Conservation (phyloP, 2,113 vertebrate species). For the Alouatta palliata region DNA sequence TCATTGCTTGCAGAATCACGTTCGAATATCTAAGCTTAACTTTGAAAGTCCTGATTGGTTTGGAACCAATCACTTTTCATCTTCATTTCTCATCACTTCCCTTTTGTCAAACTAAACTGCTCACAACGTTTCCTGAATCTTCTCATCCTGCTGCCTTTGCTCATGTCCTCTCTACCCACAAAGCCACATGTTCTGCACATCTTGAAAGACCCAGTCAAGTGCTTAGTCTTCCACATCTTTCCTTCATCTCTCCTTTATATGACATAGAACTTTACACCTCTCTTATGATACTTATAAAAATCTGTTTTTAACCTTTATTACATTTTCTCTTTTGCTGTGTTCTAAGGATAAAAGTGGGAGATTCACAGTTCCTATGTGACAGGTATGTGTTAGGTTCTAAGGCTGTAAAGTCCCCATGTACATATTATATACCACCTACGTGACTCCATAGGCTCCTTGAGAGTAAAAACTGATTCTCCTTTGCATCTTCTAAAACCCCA, state of each 20-base stretch:
- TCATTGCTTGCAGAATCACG: background rate
- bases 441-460: background rate
- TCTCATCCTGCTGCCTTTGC: background rate
- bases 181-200: background rate
- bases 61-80: background rate
- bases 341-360: background rate
- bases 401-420: background rate
- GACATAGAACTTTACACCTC: background rate
- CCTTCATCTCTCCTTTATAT: background rate
- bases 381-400: background rate
- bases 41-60: background rate
- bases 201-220: background rate
- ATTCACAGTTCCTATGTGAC: background rate
- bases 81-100: background rate
- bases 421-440: rapidly evolving
- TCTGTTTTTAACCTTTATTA: background rate
- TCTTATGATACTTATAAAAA: background rate
- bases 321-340: background rate
- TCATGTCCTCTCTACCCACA: background rate
- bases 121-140: background rate
- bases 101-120: background rate
- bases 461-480: background rate
- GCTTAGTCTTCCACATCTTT: background rate
- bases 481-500: background rate
- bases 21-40: background rate